Base-by-base conservation (phyloP, 2,797 vertebrate genomes). In the Poecilia velifera region DNA sequence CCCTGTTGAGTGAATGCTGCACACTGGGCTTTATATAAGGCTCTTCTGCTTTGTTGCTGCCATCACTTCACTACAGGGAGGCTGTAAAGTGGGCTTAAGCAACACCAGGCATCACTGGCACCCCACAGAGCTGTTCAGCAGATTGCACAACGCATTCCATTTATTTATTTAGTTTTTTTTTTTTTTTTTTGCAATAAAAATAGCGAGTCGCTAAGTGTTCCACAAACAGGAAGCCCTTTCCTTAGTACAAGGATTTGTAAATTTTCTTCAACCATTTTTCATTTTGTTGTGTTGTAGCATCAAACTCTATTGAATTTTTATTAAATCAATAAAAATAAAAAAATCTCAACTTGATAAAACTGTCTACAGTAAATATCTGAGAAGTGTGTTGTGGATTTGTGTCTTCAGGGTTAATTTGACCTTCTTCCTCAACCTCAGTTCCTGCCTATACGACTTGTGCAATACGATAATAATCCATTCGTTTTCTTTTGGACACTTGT, bases 1-100 rank as follows among this genome's bases (percentile, higher is more conserved):
- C 22, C 75, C 78, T 59, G 74, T 34, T n/a, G 82, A 78, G 36
- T 18, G 9, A 55, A 41, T 66, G 34, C 79, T 74, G 51, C 74
- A 46, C 76, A 43, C 20, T 34, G 2, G 71, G 71, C 20, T 83
- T 92, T 95, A 87, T 93, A 94, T 92, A 77, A 81, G 39, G 71
- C 59, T 13, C 3, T 31, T 47, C 71, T 5, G 41, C 74, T 62
- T 80, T 39, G 39, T 68, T 76, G 74, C 76, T 46, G 82, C 72
- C 9, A 22, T 34, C 55, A 39, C 84, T 39, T 90, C 84, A 74
- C 89, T 10, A 36, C 82, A 78, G 93, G 93, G 70, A 82, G 86
- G 20, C 53, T 76, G 53, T 82, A 86, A 81, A 87, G 87, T 82
- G 84, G 90, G 87, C 93, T 89, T 87, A 87, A 81, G 72, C 34